Evolutionary conservation across 2,113 vertebrate genomes (phyloP), one percentile per base, ranked within the genome.

Genomic region (Baryphthengus martii): DNA sequence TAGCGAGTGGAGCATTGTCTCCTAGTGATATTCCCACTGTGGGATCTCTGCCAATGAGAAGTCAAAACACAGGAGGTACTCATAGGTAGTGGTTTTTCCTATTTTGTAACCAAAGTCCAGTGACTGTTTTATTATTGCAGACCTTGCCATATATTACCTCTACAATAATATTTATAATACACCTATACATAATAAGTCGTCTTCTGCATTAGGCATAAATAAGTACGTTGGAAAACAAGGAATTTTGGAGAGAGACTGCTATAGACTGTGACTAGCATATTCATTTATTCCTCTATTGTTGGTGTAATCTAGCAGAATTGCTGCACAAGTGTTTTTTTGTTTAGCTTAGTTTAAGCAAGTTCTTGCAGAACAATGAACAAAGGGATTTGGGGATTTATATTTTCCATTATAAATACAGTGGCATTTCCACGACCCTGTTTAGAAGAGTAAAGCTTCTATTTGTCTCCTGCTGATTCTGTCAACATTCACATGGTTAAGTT

Each of bases 391-490:
- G 89, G 77, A 89, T 91, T 95, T 97, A 85, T 88, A 56, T 62
- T 47, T 75, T 91, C 71, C 1, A 11, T 88, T 91, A 84, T 52
- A 96, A 93, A 95, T 89, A 88, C 66, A 90, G 35, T 87, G 93
- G 76, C 77, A 90, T 97, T 94, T 97, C 93, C 68, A 77, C 4
- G 17, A 95, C 93, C 93, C 94, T 96, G 90, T 95, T 95, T 94
- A 89, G 90, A 96, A 82, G 79, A 96, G 94, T 95, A 95, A 96
- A 91, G 74, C 70, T 95, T 92, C 88, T 94, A 93, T 97, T 97
- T 96, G 95, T 95, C 85, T 95, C 86, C 76, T 89, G 94, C 80
- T 87, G 91, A 74, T 96, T 95, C 96, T 95, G 94, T 95, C 95
- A 95, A 97, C 94, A 88, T 92, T 90, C 94, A 68, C 86, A 87